Evolutionary conservation across 2,888 invertebrate genomes (phyloP), one percentile per base, ranked within the genome.

Genomic region (Aphodius sticticus): DNA sequence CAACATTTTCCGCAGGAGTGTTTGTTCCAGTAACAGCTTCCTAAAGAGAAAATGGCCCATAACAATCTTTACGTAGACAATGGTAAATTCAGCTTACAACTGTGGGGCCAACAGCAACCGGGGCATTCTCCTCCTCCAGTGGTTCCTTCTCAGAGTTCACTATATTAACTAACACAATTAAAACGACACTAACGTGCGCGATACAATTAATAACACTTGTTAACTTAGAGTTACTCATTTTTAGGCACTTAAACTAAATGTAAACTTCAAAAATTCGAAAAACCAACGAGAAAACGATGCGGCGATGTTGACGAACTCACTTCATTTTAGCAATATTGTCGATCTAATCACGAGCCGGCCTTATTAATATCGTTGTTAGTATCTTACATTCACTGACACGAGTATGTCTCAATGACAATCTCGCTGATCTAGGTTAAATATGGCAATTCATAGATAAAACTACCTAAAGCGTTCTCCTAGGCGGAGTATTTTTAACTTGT

Each of bases 1-100:
- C 96, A 79, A 94, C 90, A 87, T 93, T 92, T 84, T 88, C 87
- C 5, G 70, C 70, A 16, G 77, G 70, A 14, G 77, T 78, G 15
- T 35, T 74, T 37, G 82, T 79, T 7, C 79, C 76, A 77, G 82
- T 81, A 35, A 76, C 82, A 74, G 82, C 82, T 80, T 84, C 76
- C 78, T 81, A 80, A 76, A 76, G 77, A 81, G 70, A 78, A 81
- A 76, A 77, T 72, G 26, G 26, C 15, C 15, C 15, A 6, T 53
- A 69, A 14, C 5, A 77, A 37, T 53, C 70, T 69, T 77, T 69
- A 26, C 77, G 7, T 78, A 78, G 53, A 35, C 69, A 69, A 77
- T 70, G 38, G 53, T 74, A 77, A 77, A 74, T 79, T 74, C 74
- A 12, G 53, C 84, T 84, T 83, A 85, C 85, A 69, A 80, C 70